These are phyloP conservation scores for Saxidomus purpurata DNA, from an alignment of 1,140 invertebrate species.

Conservation along the genomic window DNA sequence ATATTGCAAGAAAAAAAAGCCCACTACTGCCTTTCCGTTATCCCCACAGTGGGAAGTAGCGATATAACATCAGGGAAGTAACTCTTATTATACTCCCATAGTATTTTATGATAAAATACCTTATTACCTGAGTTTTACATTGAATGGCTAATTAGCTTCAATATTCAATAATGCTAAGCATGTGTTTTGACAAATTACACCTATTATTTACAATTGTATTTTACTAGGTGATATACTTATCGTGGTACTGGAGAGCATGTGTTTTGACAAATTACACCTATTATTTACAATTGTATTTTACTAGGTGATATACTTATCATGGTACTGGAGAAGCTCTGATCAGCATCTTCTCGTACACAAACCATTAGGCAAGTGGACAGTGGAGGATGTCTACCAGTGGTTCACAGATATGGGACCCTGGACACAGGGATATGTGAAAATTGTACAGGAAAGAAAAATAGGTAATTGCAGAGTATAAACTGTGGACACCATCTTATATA, in stretches of 20 bases:
- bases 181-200: background rate
- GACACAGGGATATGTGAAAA: conserved; percentile 72
- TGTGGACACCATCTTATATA: no score
- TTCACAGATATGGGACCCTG: conserved; percentile 76
- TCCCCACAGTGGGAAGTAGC: no score
- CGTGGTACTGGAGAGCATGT: no score
- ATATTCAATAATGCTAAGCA: no score
- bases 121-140: no score
- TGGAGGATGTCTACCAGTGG: conserved; percentile 79
- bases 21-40: no score
- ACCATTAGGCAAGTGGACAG: conserved; percentile 75
- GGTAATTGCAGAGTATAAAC: no score
- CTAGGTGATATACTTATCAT: conserved; percentile 78
- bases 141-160: no score
- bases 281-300: background rate
- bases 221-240: conserved; percentile 76
- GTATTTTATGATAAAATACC: no score
- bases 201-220: background rate
- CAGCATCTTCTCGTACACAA: conserved; percentile 78
- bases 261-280: background rate
- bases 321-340: conserved; percentile 79
- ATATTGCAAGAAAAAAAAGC: no score
- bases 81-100: no score
- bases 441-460: conserved; percentile 70
- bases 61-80: no score